These are phyloP conservation scores for Tragelaphus strepsiceros DNA, from an alignment of 2,113 vertebrate genomes.

Conservation along the genomic window DNA sequence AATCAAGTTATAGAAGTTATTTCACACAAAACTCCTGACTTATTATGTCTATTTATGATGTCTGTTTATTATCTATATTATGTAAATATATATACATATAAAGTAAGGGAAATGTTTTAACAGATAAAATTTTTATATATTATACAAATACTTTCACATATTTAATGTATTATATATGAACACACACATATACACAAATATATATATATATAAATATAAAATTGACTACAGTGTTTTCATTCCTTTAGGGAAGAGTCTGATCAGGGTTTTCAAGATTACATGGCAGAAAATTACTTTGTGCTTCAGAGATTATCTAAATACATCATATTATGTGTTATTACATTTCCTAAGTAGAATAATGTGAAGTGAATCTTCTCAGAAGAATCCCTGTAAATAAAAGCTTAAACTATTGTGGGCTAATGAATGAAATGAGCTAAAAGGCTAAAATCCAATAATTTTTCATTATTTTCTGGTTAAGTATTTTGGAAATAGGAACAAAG, in stretches of 20 bases:
- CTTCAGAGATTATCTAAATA: background rate
- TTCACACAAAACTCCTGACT: background rate
- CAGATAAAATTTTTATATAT: background rate
- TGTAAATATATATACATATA: background rate
- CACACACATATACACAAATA: background rate
- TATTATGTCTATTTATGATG: background rate
- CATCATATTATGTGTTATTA: background rate
- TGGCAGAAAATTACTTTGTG: background rate
- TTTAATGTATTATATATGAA: background rate
- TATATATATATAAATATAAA: background rate
- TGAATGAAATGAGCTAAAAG: background rate
- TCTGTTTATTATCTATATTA: too few species aligned
- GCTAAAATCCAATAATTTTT: background rate
- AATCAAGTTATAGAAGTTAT: background rate
- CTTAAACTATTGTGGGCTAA: background rate
- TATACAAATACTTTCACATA: background rate
- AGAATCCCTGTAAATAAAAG: slow-evolving; percentile 11
- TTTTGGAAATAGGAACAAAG: background rate
- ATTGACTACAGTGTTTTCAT: background rate
- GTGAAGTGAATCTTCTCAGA: background rate
- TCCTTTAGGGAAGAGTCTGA: background rate
- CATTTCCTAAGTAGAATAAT: background rate
- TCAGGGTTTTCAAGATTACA: background rate
- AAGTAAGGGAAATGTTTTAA: background rate
- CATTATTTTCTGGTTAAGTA: background rate